A percentile compares a stretch with the other conserved stretches of the same genome.
phyloP scores from a whole-genome alignment of 2,888 invertebrate genomes.

The Tortrix viridana region DNA sequence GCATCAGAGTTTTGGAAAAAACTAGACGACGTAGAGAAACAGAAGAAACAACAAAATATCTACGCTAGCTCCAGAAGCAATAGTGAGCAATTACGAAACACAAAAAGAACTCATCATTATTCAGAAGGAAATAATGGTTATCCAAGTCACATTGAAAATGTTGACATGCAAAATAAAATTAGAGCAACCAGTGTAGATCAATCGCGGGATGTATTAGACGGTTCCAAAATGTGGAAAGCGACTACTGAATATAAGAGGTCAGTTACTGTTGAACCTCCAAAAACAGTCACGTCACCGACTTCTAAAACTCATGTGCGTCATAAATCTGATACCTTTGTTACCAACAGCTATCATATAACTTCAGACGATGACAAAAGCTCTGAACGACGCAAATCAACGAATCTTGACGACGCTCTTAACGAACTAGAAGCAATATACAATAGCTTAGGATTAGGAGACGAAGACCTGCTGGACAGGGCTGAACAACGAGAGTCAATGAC shows the following conservation, averaged over 20 bases:
- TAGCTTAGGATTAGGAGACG: slow-evolving; percentile 92
- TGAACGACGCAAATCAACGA: slow-evolving; percentile 87
- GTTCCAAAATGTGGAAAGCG: slow-evolving; percentile 77
- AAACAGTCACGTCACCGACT: slow-evolving; percentile 62
- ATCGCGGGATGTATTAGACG: slow-evolving; percentile 68
- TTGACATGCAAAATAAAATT: slow-evolving; percentile 49
- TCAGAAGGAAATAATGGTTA: slow-evolving; percentile 59
- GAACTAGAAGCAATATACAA: slow-evolving; percentile 96
- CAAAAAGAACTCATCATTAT: slow-evolving; percentile 54
- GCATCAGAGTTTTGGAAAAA: slow-evolving; percentile 87
- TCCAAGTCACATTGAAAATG: slow-evolving; percentile 63
- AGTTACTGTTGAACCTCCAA: slow-evolving; percentile 67
- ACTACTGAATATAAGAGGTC: slow-evolving; percentile 78
- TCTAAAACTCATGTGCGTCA: slow-evolving; percentile 74
- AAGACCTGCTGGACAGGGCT: slow-evolving; percentile 91
- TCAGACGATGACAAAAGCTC: slow-evolving; percentile 79
- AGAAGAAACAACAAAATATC: slow-evolving; percentile 64
- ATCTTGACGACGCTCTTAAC: slow-evolving; percentile 93
- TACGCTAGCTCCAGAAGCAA: slow-evolving; percentile 68
- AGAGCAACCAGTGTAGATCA: slow-evolving; percentile 47
- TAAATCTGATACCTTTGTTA: slow-evolving; percentile 75
- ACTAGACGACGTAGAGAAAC: slow-evolving; percentile 81
- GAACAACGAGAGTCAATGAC: slow-evolving; percentile 88
- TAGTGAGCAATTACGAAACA: slow-evolving; percentile 67
- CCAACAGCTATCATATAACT: slow-evolving; percentile 67